Evolutionary conservation across 2,888 invertebrate species (phyloP).

Genomic region (Tetragonisca angustula): DNA sequence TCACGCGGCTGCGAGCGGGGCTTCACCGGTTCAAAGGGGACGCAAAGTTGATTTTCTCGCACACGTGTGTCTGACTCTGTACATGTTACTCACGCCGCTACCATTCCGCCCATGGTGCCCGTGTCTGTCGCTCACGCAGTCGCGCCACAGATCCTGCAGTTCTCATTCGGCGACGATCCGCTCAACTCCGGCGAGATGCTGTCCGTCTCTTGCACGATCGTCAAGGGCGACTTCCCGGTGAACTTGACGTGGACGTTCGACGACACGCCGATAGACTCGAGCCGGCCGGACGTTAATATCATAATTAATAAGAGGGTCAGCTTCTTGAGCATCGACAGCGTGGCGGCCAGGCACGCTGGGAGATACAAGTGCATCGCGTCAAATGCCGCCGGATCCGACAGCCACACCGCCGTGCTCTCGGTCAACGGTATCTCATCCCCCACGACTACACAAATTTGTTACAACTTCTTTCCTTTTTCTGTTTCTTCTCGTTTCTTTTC

Average conservation of each 20-base stretch:
- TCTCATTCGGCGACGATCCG: slow-evolving; percentile 85
- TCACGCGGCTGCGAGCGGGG: slow-evolving; percentile 51
- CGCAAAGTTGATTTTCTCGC: background rate
- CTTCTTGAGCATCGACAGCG: slow-evolving; percentile 87
- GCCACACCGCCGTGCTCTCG: slow-evolving; percentile 87
- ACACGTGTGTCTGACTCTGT: slow-evolving; percentile 1
- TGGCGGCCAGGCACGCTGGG: slow-evolving; percentile 88
- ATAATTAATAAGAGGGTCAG: slow-evolving; percentile 88
- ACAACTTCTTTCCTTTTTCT: background rate
- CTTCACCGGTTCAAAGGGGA: slow-evolving; percentile 15
- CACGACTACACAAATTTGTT: slow-evolving; percentile 51
- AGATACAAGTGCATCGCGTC: slow-evolving; percentile 89
- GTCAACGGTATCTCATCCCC: slow-evolving; percentile 88
- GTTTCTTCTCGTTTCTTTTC: too few species aligned
- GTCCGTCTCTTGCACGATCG: slow-evolving; percentile 86
- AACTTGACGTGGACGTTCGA: slow-evolving; percentile 91
- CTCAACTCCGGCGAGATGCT: slow-evolving; percentile 86
- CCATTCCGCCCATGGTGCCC: slow-evolving; percentile 54
- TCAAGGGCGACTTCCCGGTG: slow-evolving; percentile 87
- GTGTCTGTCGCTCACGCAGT: slow-evolving; percentile 82
- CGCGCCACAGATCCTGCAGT: slow-evolving; percentile 86
- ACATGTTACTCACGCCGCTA: slow-evolving; percentile 45
- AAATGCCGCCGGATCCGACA: slow-evolving; percentile 88
- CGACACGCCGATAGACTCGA: slow-evolving; percentile 84
- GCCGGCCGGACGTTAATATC: slow-evolving; percentile 87